Conservation (phyloP, 2,797 vertebrate species). For the Hapalemur alaotrensis region DNA sequence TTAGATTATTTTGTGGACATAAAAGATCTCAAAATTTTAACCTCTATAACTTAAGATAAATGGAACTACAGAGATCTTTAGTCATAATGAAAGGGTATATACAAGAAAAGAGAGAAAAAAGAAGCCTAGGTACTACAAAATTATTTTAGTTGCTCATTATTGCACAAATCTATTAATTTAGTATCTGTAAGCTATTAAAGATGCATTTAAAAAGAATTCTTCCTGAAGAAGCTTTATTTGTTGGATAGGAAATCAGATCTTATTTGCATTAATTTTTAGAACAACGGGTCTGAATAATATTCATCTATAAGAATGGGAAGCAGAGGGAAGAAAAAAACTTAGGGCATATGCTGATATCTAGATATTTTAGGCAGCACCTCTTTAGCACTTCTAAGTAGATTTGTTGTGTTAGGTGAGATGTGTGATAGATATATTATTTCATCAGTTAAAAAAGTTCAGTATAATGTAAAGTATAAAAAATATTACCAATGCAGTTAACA, state of each 20-base stretch:
- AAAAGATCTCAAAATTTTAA: constrained; percentile 41
- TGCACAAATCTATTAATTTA: not conserved
- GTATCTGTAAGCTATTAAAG: constrained; percentile 18
- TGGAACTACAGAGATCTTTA: not conserved
- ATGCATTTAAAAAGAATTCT: constrained; percentile 32
- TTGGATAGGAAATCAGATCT: not conserved
- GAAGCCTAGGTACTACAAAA: not conserved
- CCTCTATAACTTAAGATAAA: not conserved
- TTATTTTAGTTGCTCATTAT: constrained; percentile 19
- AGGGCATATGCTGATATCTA: not conserved
- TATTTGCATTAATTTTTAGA: not conserved
- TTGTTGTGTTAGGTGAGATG: not conserved
- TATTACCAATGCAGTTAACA: not conserved
- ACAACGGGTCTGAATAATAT: not conserved
- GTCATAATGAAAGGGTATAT: not conserved
- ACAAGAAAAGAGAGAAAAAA: not conserved
- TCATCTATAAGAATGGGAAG: not conserved
- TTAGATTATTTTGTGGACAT: constrained; percentile 8
- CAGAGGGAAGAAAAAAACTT: not conserved
- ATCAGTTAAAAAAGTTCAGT: not conserved
- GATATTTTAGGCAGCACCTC: not conserved
- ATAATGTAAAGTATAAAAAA: constrained; percentile 23
- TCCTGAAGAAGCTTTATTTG: not conserved
- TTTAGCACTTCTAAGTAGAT: not conserved
- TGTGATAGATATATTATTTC: not conserved